These are phyloP conservation scores for Sebastes vulpes DNA, from an alignment of 2,797 vertebrate species.

Conservation along the genomic window DNA sequence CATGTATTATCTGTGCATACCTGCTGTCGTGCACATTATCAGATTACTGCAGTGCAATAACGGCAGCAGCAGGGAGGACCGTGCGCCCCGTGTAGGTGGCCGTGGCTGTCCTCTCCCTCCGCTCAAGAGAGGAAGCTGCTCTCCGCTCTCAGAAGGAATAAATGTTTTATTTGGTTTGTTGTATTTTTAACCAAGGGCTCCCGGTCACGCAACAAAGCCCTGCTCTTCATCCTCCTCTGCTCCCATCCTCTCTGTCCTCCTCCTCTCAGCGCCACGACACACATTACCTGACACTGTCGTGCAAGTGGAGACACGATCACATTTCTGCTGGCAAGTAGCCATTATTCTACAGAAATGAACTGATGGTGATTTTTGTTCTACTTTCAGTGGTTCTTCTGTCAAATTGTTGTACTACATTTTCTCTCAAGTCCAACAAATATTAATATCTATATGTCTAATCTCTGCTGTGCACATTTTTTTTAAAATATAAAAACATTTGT, in stretches of 20 bases:
- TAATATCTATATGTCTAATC: not conserved
- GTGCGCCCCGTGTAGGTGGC: conserved; percentile 77
- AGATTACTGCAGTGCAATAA: conserved; percentile 48
- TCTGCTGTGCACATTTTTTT: not conserved
- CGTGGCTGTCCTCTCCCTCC: conserved; percentile 65
- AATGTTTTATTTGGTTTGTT: conserved; percentile 89
- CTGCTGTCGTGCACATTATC: conserved; percentile 43
- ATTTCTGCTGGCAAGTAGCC: conserved; percentile 18
- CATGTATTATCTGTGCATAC: conserved; percentile 20
- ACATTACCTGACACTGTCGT: conserved; percentile 44
- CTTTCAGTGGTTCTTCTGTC: not conserved
- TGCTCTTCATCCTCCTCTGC: conserved; percentile 35
- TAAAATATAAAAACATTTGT: not conserved
- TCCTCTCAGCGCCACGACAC: conserved; percentile 31
- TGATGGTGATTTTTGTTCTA: not conserved
- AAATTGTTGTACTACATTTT: not conserved
- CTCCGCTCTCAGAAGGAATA: conserved; percentile 87
- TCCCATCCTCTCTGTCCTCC: conserved; percentile 31
- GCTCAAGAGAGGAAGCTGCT: conserved; percentile 75
- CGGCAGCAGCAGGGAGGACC: conserved; percentile 38
- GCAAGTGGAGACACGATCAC: conserved; percentile 35
- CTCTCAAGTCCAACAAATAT: not conserved
- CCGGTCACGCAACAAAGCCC: conserved; percentile 83
- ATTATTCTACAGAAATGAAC: not conserved
- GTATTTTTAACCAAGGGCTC: conserved; percentile 87